Evolutionary conservation across 2,113 vertebrate species (phyloP).

Genomic region (Gallinago jamesoni): DNA sequence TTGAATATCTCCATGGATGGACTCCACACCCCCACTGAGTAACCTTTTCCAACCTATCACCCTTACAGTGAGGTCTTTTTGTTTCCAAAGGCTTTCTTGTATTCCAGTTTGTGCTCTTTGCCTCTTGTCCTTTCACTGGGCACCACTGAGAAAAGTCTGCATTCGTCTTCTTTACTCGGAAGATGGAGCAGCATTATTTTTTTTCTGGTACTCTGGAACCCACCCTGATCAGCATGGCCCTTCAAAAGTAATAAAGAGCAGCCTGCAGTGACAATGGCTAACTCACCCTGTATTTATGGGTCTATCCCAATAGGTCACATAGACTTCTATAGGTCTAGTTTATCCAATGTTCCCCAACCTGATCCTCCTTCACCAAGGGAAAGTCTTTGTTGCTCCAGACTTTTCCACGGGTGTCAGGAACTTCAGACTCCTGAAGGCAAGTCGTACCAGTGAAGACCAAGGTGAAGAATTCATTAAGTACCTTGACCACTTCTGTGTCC

Average conservation of each 20-base stretch:
- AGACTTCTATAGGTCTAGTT: background rate
- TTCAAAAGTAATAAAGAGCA: background rate
- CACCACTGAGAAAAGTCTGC: background rate
- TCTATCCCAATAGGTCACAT: fast-evolving
- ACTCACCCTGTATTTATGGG: background rate
- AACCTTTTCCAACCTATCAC: background rate
- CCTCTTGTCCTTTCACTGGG: background rate
- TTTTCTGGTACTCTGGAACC: background rate
- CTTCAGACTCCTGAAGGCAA: background rate
- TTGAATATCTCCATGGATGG: background rate
- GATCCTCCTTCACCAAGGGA: background rate
- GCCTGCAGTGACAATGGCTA: background rate
- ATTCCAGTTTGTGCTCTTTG: background rate
- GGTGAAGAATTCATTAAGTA: background rate
- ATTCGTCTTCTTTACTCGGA: background rate
- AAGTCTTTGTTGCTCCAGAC: background rate
- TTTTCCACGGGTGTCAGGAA: background rate
- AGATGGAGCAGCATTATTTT: background rate
- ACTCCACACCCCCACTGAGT: background rate
- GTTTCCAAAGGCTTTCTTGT: background rate
- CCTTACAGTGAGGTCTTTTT: background rate
- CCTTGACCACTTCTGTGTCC: background rate
- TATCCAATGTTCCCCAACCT: background rate
- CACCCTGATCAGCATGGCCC: background rate
- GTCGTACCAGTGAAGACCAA: background rate